phyloP scores from a whole-genome alignment of 2,113 vertebrate genomes.

The Pygoscelis antarcticus region DNA sequence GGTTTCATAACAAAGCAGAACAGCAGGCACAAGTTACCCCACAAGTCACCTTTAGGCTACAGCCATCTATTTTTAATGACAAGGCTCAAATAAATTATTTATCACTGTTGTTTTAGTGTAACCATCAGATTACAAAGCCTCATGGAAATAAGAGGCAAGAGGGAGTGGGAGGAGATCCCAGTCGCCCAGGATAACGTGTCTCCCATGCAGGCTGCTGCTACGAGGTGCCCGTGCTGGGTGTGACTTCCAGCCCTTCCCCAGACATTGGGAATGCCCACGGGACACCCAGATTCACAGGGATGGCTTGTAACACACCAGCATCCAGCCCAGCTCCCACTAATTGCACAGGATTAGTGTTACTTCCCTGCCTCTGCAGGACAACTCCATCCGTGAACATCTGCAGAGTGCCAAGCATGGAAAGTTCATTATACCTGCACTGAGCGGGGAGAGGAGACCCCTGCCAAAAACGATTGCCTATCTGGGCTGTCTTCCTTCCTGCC shows the following conservation, averaged over 20 bases:
- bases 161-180: not conserved
- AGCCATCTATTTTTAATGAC: slow-evolving; percentile 8
- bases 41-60: not conserved
- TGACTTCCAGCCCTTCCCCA: not conserved
- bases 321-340: not conserved
- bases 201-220: not conserved
- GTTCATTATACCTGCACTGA: not conserved
- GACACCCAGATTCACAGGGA: not conserved
- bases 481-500: not conserved
- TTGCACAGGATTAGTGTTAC: rapidly evolving
- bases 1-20: not conserved
- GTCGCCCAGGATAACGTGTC: not conserved
- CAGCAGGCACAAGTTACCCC: not conserved
- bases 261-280: not conserved
- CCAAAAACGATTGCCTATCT: not conserved
- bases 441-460: not conserved
- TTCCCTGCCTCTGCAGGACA: not conserved
- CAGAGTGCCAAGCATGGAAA: not conserved
- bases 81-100: not conserved
- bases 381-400: rapidly evolving
- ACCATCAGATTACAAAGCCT: not conserved
- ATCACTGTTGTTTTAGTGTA: not conserved
- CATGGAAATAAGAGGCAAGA: not conserved
- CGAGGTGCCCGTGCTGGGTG: rapidly evolving
- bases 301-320: not conserved